Base-by-base conservation (phyloP, 2,113 vertebrate genomes). In the Equus quagga region DNA sequence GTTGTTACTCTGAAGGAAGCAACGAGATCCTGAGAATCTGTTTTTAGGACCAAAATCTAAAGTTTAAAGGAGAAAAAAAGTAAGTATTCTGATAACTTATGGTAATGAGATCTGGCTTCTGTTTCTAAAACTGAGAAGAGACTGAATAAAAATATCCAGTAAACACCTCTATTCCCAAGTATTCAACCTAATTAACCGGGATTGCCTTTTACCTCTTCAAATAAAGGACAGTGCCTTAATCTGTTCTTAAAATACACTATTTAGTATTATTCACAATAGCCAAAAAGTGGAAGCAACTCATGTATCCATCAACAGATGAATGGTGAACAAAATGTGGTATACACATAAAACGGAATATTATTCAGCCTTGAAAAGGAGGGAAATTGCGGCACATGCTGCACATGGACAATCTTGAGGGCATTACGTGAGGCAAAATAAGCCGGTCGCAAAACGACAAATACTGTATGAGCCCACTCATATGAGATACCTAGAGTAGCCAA, bases 1-100 rank as follows among this genome's bases (percentile, higher is more conserved):
- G 99, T 99, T 24, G 99, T 99, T 89, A 99, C 99, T 98, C 99
- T 99, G 99, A 99, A 99, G 72, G 99, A 99, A 75, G 99, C 99
- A 97, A 99, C 99, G 90, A 99, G 98, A 93, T 99, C 99, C 99
- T 99, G 99, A 95, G 99, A 99, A 98, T 99, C 99, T 76, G 99
- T 99, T 99, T 99, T 99, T 97, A 99, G 98, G 89, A 99, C 99
- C 98, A 99, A 98, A 93, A 99, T 99, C 99, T 99, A 97, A 96
- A 98, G 97, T 98, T 92, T 8, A 95, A 97, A 92, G 83, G 94
- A 96, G 36, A 94, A 97, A 84, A 96, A 92, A 91, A 97, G 75
- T 98, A 86, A 97, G 94, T 17, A 79, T 56, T 93, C 76, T 89
- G 41, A 5, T 5, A 87, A 94, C 56, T 64, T 83, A 67, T 2